Evolutionary conservation across 2,797 vertebrate species (phyloP), one percentile per base, ranked within the genome.

Genomic region (Ctenopoma multispine): DNA sequence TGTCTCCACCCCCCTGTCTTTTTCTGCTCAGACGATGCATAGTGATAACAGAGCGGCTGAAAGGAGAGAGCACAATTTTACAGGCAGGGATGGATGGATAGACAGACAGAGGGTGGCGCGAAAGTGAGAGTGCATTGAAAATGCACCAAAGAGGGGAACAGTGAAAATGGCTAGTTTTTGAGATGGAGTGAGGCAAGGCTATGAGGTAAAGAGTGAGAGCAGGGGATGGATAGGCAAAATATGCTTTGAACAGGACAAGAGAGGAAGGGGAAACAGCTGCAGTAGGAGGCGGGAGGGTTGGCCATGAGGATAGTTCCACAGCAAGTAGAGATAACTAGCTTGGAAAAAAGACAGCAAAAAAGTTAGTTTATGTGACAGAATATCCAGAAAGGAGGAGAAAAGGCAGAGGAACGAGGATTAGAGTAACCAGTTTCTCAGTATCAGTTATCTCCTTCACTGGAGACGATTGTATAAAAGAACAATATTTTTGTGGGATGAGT

Each of bases 191-290:
- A 56, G 57, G 75, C 38, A 7, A 58, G 62, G 59, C 59, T 41
- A 2, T 41, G 21, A 71, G 71, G 62, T 49, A 68, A 61, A 69
- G 58, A 50, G 31, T 7, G 14, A 57, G 23, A 40, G n/a, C 24
- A 63, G 60, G 53, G 61, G 63, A 31, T 23, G 29, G 43, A 44
- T 51, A 43, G 47, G 60, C 15, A 46, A 36, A 63, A 50, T 61
- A 36, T 6, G 36, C 66, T 80, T 80, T 81, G 66, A 79, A 70
- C 55, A 38, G 27, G 27, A 63, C 62, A 51, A 29, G 17, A 34
- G 67, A 58, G 67, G 66, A 77, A 75, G 57, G 49, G 64, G 36
- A 59, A 23, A 46, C 71, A 78, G 70, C 65, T 80, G 76, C 60
- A 58, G 23, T 68, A 53, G 69, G 67, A 63, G 51, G 43, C 69